Evolutionary conservation across 2,797 vertebrate genomes (phyloP), one percentile per base, ranked within the genome.

Genomic region (Borostomias antarcticus): DNA sequence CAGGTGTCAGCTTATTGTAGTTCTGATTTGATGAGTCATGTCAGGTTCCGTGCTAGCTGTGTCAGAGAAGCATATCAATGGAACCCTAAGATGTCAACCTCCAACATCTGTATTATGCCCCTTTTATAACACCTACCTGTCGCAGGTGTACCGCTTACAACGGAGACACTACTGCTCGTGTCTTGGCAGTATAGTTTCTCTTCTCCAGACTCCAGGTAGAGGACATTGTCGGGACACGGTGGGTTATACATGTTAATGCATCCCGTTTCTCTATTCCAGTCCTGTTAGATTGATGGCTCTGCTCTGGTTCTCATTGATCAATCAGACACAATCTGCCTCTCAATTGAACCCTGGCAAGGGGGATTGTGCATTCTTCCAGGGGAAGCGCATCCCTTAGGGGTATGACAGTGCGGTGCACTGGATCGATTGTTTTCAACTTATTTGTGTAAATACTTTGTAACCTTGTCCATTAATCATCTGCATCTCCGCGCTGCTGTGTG

Each of bases 311-410:
- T 86, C 89, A 90, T 90, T 90, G 89, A 92, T 92, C 89, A 91
- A 88, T 89, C 89, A 87, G 90, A 91, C 86, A 86, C 91, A 89
- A 89, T 91, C 89, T 91, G 90, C 85, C 85, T 91, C 87, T 89
- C 68, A 83, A 86, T 89, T 91, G 87, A 91, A 88, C 81, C 87
- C 69, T 11, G 79, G 82, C 85, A 83, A 68, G 63, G 52, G 72
- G 85, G 82, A 85, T 90, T 89, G 84, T 87, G 87, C 85, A 89
- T 91, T 91, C 88, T 88, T 88, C 76, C 78, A 70, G 64, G 81
- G 84, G 81, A 86, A 71, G 78, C 74, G 59, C 78, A 43, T 88
- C 54, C 84, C 83, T 84, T 56, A 69, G 81, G 89, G 88, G 80
- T 83, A 82, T 74, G 85, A 86, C 85, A 84, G 84, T 74, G 79